Conservation (phyloP, 2,797 vertebrate genomes). For the Clarias laeviceps region DNA sequence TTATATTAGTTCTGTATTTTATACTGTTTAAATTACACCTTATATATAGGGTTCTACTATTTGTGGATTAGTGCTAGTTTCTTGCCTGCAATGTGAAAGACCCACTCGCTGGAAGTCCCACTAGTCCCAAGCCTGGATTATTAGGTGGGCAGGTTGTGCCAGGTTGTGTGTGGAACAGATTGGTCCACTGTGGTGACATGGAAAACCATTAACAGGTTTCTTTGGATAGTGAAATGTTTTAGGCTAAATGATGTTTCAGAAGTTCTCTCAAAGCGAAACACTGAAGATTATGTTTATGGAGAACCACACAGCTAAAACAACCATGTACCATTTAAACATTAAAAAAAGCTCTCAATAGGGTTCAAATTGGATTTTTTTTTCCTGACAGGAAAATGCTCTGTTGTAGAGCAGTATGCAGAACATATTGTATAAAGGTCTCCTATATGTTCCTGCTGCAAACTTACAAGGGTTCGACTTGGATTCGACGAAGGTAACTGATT, state of each 20-base stretch:
- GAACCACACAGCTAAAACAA: background rate
- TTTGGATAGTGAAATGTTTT: background rate
- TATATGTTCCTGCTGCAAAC: background rate
- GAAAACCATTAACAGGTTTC: background rate
- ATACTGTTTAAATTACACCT: background rate
- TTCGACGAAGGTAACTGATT: background rate
- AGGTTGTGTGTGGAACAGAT: too few relatives aligned
- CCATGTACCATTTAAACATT: background rate
- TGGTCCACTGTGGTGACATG: too few relatives aligned
- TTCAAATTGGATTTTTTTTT: background rate
- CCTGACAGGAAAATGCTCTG: background rate
- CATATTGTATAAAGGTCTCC: background rate
- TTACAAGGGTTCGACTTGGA: background rate
- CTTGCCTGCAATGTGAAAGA: too few relatives aligned
- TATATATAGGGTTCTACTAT: background rate
- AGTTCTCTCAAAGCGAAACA: background rate
- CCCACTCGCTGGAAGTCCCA: too few relatives aligned
- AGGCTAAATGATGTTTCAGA: background rate
- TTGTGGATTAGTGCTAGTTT: too few relatives aligned
- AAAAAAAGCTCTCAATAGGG: background rate
- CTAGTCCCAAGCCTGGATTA: too few relatives aligned
- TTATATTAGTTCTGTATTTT: background rate
- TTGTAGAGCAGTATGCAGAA: background rate
- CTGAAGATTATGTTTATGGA: background rate
- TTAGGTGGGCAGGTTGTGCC: too few relatives aligned